These are phyloP conservation scores for Desoria tigrina DNA, from an alignment of 2,888 invertebrate species.

Conservation along the genomic window DNA sequence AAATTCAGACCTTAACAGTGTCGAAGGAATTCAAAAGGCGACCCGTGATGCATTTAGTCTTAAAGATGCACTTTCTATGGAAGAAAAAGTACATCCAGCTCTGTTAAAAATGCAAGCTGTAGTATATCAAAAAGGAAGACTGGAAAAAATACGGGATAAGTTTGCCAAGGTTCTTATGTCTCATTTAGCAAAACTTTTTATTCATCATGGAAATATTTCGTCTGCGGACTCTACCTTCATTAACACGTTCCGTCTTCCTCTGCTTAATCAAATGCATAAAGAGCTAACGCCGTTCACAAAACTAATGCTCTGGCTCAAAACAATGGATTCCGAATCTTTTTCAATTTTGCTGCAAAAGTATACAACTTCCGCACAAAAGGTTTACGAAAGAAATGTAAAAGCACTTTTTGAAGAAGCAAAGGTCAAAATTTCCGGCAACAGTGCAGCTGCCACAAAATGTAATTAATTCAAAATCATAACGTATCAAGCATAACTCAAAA, in stretches of 20 bases:
- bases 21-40: slow-evolving; percentile 49
- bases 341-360: slow-evolving; percentile 78
- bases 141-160: slow-evolving; percentile 74
- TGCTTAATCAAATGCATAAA: slow-evolving; percentile 76
- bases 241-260: slow-evolving; percentile 68
- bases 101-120: slow-evolving; percentile 71
- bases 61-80: slow-evolving; percentile 58
- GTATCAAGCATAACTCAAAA: not conserved
- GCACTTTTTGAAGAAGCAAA: slow-evolving; percentile 76
- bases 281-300: slow-evolving; percentile 85
- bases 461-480: too few species aligned
- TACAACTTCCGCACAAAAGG: slow-evolving; percentile 76
- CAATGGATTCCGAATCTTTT: slow-evolving; percentile 81
- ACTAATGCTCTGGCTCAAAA: slow-evolving; percentile 88
- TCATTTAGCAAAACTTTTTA: slow-evolving; percentile 91
- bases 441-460: slow-evolving; percentile 41
- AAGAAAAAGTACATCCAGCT: slow-evolving; percentile 63
- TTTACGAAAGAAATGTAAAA: slow-evolving; percentile 82
- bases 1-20: slow-evolving; percentile 47
- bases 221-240: slow-evolving; percentile 45
- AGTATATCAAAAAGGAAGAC: slow-evolving; percentile 75
- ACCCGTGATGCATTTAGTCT: slow-evolving; percentile 48
- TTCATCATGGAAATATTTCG: slow-evolving; percentile 71
- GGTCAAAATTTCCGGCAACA: slow-evolving; percentile 59
- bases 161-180: slow-evolving; percentile 82